Evolutionary conservation across 2,113 vertebrate genomes (phyloP), one percentile per base, ranked within the genome.

Genomic region (Phyllostomus hastatus): DNA sequence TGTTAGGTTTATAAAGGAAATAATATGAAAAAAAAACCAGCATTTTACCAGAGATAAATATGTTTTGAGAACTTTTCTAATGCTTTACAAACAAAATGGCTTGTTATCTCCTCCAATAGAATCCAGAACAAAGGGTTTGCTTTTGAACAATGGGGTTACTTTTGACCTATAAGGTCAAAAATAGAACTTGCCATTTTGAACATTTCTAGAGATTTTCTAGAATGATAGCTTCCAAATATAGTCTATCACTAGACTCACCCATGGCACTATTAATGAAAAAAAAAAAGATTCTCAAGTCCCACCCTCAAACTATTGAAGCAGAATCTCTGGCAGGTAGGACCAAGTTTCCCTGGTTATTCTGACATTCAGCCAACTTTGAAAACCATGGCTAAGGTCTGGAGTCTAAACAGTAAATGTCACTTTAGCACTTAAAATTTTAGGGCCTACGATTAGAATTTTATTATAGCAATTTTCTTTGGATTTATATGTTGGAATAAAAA

Each of bases 401-500:
- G 33, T 43, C 3, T 50, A 38, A 90, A 83, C 11, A 69, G 78
- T 90, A 75, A 94, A 92, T 81, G 80, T 48, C 48, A 5, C 26
- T 48, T 72, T 59, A 92, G 84, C 43, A 94, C 50, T 66, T 96
- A 97, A 66, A 54, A 82, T 92, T 95, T 92, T 67, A 87, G 46
- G 82, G 70, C 9, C 80, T 69, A 22, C 33, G 16, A 87, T 88
- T 90, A 90, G 84, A 46, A 94, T 72, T 92, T 93, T 81, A 91
- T 90, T 92, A 66, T 54, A 72, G 78, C 84, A 67, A 95, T 96
- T 96, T 95, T 78, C 81, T 85, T 88, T 92, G 52, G 52, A 88
- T 90, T 96, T 95, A 81, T 57, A 33, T 73, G 46, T 95, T 87
- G 43, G 76, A 88, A 95, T 50, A 94, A 73, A 93, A 92, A 1